These are phyloP conservation scores for Bergia puertoricense DNA, from an alignment of 92 coral and sea anemone species.

Conservation along the genomic window DNA sequence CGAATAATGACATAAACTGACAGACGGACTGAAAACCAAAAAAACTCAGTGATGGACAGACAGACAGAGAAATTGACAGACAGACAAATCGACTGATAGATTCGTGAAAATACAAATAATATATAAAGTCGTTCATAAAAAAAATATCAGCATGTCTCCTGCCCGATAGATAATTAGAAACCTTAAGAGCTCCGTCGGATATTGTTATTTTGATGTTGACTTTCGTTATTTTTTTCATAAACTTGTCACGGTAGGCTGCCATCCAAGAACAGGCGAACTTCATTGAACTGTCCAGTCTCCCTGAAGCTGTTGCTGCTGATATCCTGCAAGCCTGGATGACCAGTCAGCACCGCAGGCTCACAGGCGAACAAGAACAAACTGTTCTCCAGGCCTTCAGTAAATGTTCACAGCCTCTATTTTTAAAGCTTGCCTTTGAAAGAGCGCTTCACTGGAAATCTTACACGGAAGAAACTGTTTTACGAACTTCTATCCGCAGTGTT, in stretches of 20 bases:
- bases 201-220: background rate
- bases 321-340: slow-evolving; percentile 67
- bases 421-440: slow-evolving; percentile 81
- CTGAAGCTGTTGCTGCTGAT: slow-evolving; percentile 55
- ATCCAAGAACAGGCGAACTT: slow-evolving; percentile 57
- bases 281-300: slow-evolving; percentile 66
- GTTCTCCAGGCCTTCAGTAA: slow-evolving; percentile 65
- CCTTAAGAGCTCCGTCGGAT: background rate
- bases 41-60: too few relatives aligned
- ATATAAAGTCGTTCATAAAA: background rate
- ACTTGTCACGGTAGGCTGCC: slow-evolving; percentile 47
- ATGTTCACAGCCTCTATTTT: slow-evolving; percentile 71
- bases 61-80: background rate
- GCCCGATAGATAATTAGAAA: background rate
- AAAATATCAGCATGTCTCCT: background rate
- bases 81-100: background rate
- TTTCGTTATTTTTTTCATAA: too few relatives aligned
- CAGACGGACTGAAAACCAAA: background rate
- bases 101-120: background rate
- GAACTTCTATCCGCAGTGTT: slow-evolving; percentile 61
- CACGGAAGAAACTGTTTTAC: slow-evolving; percentile 55
- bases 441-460: slow-evolving; percentile 74
- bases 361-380: slow-evolving; percentile 56
- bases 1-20: background rate
- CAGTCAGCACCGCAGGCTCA: slow-evolving; percentile 68